Base-by-base conservation (phyloP, 2,797 vertebrate species). In the Peromyscus aztecus region DNA sequence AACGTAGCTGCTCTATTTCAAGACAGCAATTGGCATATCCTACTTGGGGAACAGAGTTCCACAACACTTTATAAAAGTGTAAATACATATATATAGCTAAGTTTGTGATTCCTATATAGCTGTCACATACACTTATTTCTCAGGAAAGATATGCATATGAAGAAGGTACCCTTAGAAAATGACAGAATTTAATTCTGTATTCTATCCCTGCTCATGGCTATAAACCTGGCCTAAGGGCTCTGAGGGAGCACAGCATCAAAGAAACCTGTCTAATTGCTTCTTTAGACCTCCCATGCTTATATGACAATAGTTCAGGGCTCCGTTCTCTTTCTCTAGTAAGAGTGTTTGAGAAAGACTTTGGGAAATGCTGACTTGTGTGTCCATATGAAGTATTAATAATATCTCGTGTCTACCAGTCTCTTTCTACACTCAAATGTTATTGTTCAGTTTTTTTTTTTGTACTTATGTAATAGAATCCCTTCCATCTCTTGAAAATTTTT, bases 321-420 rank as follows among this genome's bases (percentile, higher is more conserved):
- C 31, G 1, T 49, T 71, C 61, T 85, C 65, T 16, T 89, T 76
- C 19, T 14, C 46, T 81, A 82, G 31, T 76, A 21, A 37, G 91
- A 73, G 37, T 21, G 29, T 37, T 90, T 82, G 63, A 83, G 19
- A 94, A 93, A 89, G 10, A 43, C 7, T 91, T 85, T 77, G 40
- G 67, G 31, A 96, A 96, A 77, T 61, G 13, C 37, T 95, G 52
- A 75, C 55, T 95, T 46, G 3, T 19, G 16, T 92, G 40, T 92
- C 59, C 95, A 17, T 34, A 24, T 87, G 9, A 90, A 90, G 21
- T 97, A 46, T 76, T 90, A 61, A 24, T 77, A 80, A 93, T 87
- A 85, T 85, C 34, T 75, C 81, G 16, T 90, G 27, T 94, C 69
- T 90, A 17, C 63, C 55, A 67, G 0, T 78, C 29, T 46, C 49